Conservation (phyloP, 1,140 invertebrate species). For the Matsumurasca onukii region DNA sequence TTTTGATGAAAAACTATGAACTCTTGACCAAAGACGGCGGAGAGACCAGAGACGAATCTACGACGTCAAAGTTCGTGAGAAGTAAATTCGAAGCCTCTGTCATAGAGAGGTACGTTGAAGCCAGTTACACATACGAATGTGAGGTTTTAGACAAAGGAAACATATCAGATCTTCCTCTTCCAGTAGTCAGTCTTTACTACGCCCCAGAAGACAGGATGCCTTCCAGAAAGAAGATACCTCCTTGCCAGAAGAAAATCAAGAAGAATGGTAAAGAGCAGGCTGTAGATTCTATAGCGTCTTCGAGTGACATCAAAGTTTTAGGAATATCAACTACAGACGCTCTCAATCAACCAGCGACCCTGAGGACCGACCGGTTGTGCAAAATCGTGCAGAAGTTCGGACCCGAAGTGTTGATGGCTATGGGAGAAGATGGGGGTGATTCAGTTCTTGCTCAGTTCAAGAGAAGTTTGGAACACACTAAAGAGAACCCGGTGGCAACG, state of each 20-base stretch:
- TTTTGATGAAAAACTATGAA: conserved; percentile 19
- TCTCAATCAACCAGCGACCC: conserved; percentile 4
- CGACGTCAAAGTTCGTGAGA: conserved; percentile 12
- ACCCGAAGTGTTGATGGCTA: conserved; percentile 15
- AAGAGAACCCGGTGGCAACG: not conserved
- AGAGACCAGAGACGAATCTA: not conserved
- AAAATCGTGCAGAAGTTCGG: conserved; percentile 26
- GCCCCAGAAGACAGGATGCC: conserved; percentile 24
- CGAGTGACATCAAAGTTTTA: conserved; percentile 9
- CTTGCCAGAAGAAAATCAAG: not conserved
- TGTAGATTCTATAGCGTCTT: not conserved
- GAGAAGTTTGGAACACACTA: conserved; percentile 8
- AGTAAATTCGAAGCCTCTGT: not conserved
- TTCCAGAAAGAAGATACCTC: conserved; percentile 21
- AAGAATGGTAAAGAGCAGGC: not conserved
- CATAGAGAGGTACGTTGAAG: not conserved
- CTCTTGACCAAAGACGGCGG: conserved; percentile 17
- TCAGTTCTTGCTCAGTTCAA: conserved; percentile 25
- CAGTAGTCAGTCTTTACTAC: conserved; percentile 15
- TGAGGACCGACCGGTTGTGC: conserved; percentile 1
- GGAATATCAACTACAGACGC: not conserved
- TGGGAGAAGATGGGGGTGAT: conserved; percentile 19
- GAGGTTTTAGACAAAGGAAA: not conserved
- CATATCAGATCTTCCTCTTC: not conserved
- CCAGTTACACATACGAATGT: not conserved